Evolutionary conservation across 1,140 invertebrate genomes (phyloP), one percentile per base, ranked within the genome.

Genomic region (Drosophila pandora): DNA sequence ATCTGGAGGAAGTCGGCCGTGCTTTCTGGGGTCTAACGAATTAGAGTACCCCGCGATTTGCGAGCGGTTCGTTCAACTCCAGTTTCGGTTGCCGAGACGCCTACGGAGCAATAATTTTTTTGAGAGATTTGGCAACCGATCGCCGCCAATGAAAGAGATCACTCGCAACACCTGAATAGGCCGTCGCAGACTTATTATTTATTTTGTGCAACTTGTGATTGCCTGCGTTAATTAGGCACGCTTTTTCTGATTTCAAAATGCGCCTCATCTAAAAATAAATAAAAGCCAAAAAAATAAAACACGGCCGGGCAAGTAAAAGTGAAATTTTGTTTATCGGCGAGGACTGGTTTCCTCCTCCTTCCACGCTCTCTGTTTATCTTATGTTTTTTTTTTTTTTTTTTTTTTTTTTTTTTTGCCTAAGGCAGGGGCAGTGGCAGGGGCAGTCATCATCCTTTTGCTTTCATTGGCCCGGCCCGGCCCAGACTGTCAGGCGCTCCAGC

Each of bases 371-470:
- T 17, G 9, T 71, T 53, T 6, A 21, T 57, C 25, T 28, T 28
- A 28, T 5, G 23, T 23, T 28, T 17, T 21, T 28, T 21, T 32
- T 37, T 17, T 45, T 50, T 21, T 17, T 30, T 43, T 34, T 4
- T 5, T 28, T 47, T 6, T 52, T 7, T 52, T 43, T 47, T 43
- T 13, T 17, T 21, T 1, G 17, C 43, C 4, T 10, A 12, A 23
- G 43, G 17, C 48, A 17, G 17, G 17, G 17, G 17, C 17, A 17
- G 17, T 17, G 17, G 17, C 17, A 17, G 17, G 37, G 43, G 56
- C 57, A 74, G 52, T 55, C 30, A 59, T 61, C 81, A 80, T 81
- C 81, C 81, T 87, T 85, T 87, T 85, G 81, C 81, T 85, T 85
- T 87, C 82, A 62, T 81, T 87, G 10, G 39, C 10, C 37, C 17